phyloP scores from a whole-genome alignment of 2,113 vertebrate species.

The Eonycteris spelaea region DNA sequence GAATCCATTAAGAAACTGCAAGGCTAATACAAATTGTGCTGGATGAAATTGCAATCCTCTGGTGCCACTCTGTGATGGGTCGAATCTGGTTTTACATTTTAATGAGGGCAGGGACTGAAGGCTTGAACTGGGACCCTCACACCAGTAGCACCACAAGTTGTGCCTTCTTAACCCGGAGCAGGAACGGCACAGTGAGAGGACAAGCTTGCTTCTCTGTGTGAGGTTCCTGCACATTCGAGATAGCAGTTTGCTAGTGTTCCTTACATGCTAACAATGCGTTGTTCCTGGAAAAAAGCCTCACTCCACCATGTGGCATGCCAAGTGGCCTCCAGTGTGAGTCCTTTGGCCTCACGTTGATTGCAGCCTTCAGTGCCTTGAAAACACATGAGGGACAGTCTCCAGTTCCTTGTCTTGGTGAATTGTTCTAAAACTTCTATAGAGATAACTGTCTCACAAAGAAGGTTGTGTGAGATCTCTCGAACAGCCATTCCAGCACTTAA shows the following conservation, averaged over 20 bases:
- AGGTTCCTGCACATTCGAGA: background rate
- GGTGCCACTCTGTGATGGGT: slow-evolving; percentile 52
- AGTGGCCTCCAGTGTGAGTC: background rate
- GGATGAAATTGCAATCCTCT: slow-evolving; percentile 75
- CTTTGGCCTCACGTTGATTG: background rate
- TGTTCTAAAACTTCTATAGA: background rate
- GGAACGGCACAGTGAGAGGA: background rate
- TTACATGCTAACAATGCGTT: background rate
- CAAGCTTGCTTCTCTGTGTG: background rate
- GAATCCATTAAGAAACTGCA: slow-evolving; percentile 73
- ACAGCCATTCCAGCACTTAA: background rate
- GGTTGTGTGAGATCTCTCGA: background rate
- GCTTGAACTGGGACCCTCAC: slow-evolving; percentile 44
- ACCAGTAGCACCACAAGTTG: background rate
- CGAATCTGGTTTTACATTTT: slow-evolving; percentile 72
- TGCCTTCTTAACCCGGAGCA: slow-evolving; percentile 45
- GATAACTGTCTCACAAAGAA: background rate
- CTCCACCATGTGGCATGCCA: background rate
- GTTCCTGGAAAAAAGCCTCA: background rate
- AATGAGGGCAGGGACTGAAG: slow-evolving; percentile 58
- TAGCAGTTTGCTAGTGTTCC: background rate
- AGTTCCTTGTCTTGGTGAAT: background rate
- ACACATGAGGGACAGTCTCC: background rate
- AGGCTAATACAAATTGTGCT: slow-evolving; percentile 74
- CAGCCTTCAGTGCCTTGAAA: background rate